Conservation (phyloP, 2,888 invertebrate species). For the Sericinus montela region DNA sequence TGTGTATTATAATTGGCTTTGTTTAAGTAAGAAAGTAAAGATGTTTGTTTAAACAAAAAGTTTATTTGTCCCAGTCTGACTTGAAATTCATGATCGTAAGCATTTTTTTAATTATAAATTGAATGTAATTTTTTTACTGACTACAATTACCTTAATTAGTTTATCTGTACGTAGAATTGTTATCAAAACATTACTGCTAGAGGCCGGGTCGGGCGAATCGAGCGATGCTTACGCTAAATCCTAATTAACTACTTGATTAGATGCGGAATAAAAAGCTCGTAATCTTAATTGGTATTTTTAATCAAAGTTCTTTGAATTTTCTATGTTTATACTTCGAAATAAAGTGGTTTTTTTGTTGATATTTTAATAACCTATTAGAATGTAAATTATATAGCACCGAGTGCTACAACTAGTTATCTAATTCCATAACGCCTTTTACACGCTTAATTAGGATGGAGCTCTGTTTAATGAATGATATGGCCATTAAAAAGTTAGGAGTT, state of each 20-base stretch:
- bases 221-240: constrained; percentile 49
- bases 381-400: constrained; percentile 12
- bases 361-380: constrained; percentile 26
- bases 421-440: constrained; percentile 21
- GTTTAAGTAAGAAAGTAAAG: too few species aligned
- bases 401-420: constrained; percentile 5
- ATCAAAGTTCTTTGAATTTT: constrained; percentile 48
- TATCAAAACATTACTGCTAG: constrained; percentile 19
- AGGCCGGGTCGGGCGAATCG: constrained; percentile 20
- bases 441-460: constrained; percentile 20
- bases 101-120: too few species aligned
- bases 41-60: too few species aligned
- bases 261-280: constrained; percentile 64
- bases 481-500: constrained; percentile 26
- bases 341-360: constrained; percentile 27
- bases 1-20: too few species aligned
- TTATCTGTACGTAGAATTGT: constrained; percentile 17
- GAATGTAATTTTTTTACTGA: too few species aligned
- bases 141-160: background rate
- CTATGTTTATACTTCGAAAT: constrained; percentile 18
- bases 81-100: too few species aligned
- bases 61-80: too few species aligned
- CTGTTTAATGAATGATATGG: constrained; percentile 19
- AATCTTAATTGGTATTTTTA: constrained; percentile 73
- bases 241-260: constrained; percentile 72